Conservation (phyloP, 2,113 vertebrate species). For the Misgurnus mizolepis region DNA sequence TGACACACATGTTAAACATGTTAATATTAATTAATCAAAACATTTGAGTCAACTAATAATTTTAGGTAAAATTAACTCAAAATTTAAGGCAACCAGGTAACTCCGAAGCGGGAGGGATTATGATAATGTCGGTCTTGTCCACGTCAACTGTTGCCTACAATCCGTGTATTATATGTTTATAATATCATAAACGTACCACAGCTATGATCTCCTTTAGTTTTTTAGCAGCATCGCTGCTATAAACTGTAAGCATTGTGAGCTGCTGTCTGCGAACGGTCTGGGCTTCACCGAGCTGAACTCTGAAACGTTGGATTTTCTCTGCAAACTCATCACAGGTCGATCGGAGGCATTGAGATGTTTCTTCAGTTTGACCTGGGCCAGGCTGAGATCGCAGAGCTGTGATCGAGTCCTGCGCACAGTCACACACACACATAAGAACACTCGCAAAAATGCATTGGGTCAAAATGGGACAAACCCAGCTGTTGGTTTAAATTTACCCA, state of each 20-base stretch:
- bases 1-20: too few species aligned
- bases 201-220: slow-evolving; percentile 61
- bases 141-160: not conserved
- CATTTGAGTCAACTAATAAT: too few species aligned
- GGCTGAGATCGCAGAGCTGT: slow-evolving; percentile 60
- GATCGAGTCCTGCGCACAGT: slow-evolving; percentile 70
- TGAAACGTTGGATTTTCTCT: slow-evolving; percentile 70
- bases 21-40: too few species aligned
- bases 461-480: too few species aligned
- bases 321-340: slow-evolving; percentile 68
- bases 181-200: slow-evolving; percentile 68
- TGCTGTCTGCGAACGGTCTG: slow-evolving; percentile 56
- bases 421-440: not conserved
- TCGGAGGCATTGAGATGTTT: slow-evolving; percentile 52
- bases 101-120: too few species aligned
- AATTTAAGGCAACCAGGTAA: too few species aligned
- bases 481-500: too few species aligned
- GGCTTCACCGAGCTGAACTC: slow-evolving; percentile 63
- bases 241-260: slow-evolving; percentile 69
- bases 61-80: too few species aligned
- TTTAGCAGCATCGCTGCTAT: slow-evolving; percentile 73
- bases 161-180: not conserved
- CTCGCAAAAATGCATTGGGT: too few species aligned
- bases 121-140: too few species aligned
- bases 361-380: slow-evolving; percentile 53